Base-by-base conservation (phyloP, 2,888 invertebrate species). In the Eremobia ochroleuca region DNA sequence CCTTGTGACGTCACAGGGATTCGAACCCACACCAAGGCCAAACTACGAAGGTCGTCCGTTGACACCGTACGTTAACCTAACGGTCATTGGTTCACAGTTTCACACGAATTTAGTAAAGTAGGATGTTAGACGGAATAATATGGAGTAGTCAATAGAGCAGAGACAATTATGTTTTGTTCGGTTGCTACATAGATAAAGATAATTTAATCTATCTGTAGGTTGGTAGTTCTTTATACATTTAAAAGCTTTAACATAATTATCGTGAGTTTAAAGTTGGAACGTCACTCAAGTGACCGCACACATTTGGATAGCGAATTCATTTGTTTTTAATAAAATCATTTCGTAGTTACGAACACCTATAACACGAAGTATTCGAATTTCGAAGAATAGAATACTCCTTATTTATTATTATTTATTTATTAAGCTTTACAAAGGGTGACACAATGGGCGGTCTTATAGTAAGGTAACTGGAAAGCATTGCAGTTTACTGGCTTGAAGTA, bases 11-110 rank as follows among this genome's bases (percentile, higher is more conserved):
- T 81, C 81, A 86, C 74, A 37, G 82, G 87, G 87, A 83, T 21
- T 87, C 87, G 77, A 88, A 88, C 87, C 82, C 78, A 65, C 76
- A 73, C 73, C 87, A 87, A 88, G 87, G 87, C 86, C 85, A 85
- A 73, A 77, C 68, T 67, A 55, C 58, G 85, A 88, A 88, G 87
- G 87, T 73, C 87, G 87, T 82, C 31, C 88, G 46, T 87, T 88
- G 87, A 86, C 87, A 80, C 65, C 81, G 88, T 62, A 13, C 85
- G 43, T 81, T 85, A 76, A 85, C 85, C 88, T 79, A 73, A 62
- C 68, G 79, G 84, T 65, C 76, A 85, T 79, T 78, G 80, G 76
- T 82, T 73, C 70, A 85, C 59, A 76, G 78, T 73, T 82, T 80
- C 76, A 85, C 67, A 75, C 67, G 37, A 61, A 69, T 64, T 58